Percentiles rank a stretch among this genome's conserved stretches.
phyloP scores from a whole-genome alignment of 2,888 invertebrate genomes.

The Linnaemya vulpina region DNA sequence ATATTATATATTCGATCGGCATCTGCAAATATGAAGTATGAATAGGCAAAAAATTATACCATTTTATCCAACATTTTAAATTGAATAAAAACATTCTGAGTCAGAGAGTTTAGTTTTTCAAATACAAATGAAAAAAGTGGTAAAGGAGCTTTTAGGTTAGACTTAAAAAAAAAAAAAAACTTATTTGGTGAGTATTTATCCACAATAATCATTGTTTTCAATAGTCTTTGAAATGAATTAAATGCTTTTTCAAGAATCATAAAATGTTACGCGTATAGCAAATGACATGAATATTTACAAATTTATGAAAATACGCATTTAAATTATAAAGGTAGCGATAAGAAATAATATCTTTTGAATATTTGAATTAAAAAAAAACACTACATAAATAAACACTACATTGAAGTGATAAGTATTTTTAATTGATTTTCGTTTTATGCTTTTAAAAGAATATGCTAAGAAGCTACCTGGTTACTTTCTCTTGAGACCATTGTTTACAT shows the following conservation, averaged over 20 bases:
- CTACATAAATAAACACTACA: slow-evolving; percentile 13
- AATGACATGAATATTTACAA: not conserved
- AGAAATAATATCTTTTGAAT: not conserved
- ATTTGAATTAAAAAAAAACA: slow-evolving; percentile 13
- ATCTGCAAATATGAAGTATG: no score
- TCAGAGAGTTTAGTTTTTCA: no score
- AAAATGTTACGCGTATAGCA: not conserved
- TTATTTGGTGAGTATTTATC: no score
- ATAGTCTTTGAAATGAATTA: no score
- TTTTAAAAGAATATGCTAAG: slow-evolving; percentile 58
- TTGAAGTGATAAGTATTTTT: slow-evolving; percentile 16
- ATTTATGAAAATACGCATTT: slow-evolving; percentile 1
- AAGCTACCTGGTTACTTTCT: slow-evolving; percentile 82
- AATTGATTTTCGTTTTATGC: slow-evolving; percentile 16
- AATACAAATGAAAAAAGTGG: no score
- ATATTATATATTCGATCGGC: no score
- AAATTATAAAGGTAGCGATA: not conserved
- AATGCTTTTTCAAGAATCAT: not conserved
- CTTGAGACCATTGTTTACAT: slow-evolving; percentile 81
- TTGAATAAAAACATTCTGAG: no score
- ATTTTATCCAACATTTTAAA: no score
- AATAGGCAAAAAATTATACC: no score
- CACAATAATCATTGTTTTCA: no score
- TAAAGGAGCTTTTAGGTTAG: no score
- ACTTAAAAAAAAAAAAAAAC: no score